Evolutionary conservation across 2,113 vertebrate genomes (phyloP).

Genomic region (Sus scrofa): T2T-Sscrofa CM000812.6:156416501-156417000

Average conservation of each 20-base stretch:
- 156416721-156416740: background rate
- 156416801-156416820: fast-evolving
- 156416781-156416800: background rate
- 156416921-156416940: background rate
- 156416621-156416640: background rate
- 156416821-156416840: fast-evolving
- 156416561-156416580: background rate
- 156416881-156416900: background rate
- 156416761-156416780: background rate
- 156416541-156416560: background rate
- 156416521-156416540: constrained; percentile 2
- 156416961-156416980: background rate
- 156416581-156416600: background rate
- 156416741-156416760: background rate
- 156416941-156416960: background rate
- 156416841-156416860: fast-evolving
- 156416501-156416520: background rate
- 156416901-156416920: too few species aligned
- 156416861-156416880: background rate
- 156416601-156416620: constrained; percentile 13
- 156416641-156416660: background rate
- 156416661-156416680: background rate
- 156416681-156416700: background rate
- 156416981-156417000: constrained; percentile 76
- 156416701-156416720: background rate